Percentiles rank a stretch among this genome's conserved stretches.
These are phyloP conservation scores for Lutjanus campechanus DNA, from an alignment of 2,797 vertebrate genomes.

Conservation along the genomic window DNA sequence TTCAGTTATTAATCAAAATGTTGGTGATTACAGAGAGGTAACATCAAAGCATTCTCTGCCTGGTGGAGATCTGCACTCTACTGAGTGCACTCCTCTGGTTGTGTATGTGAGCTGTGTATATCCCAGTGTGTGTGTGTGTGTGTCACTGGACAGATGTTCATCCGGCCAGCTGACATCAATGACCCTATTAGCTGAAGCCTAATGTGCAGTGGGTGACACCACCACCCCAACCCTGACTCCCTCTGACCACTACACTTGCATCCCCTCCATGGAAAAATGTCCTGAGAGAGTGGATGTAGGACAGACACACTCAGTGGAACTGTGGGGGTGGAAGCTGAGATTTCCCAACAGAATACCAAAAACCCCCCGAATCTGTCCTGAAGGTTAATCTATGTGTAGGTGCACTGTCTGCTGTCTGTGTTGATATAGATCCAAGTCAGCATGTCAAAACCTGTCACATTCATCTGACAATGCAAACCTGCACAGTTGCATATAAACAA, in stretches of 20 bases:
- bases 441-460: constrained; percentile 42
- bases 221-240: not conserved
- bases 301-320: not conserved
- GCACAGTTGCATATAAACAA: not conserved
- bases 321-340: constrained; percentile 35
- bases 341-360: constrained; percentile 31
- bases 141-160: constrained; percentile 67
- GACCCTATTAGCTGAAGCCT: constrained; percentile 43
- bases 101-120: not conserved
- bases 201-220: constrained; percentile 21
- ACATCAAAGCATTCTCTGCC: too few species aligned
- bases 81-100: too few species aligned
- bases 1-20: too few species aligned
- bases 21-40: too few species aligned
- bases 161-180: constrained; percentile 58
- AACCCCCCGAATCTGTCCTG: constrained; percentile 26
- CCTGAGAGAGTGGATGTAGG: constrained; percentile 29
- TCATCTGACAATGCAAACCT: constrained; percentile 28
- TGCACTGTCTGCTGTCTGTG: constrained; percentile 39
- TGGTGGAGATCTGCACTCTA: too few species aligned
- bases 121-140: constrained; percentile 13
- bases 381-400: constrained; percentile 59
- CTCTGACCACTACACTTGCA: constrained; percentile 7
- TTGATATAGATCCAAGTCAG: constrained; percentile 40
- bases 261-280: constrained; percentile 42